These are phyloP conservation scores for Drosophila stalkeri DNA, from an alignment of 2,888 invertebrate genomes.

Conservation along the genomic window DNA sequence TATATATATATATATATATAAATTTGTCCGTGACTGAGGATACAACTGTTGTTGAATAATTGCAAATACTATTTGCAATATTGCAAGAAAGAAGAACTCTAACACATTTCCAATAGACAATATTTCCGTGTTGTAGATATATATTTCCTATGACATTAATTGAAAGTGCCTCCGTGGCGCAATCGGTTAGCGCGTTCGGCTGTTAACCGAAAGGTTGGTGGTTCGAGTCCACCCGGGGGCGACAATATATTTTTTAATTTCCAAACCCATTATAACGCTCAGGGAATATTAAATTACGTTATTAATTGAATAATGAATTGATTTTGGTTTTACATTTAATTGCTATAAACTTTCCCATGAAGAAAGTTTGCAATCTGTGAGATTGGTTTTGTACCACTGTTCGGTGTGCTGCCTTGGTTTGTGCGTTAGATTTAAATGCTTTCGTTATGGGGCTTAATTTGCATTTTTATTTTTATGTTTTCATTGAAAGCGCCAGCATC, in stretches of 20 bases:
- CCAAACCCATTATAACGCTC: too few relatives aligned
- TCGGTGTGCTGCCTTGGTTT: constrained; percentile 26
- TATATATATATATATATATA: too few relatives aligned
- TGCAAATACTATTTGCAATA: neutral
- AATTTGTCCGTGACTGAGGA: too few relatives aligned
- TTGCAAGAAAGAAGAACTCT: too few relatives aligned
- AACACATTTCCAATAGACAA: neutral
- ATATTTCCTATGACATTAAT: too few relatives aligned
- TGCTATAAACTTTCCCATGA: too few relatives aligned
- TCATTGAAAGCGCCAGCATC: constrained; percentile 83
- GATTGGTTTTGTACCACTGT: constrained; percentile 46
- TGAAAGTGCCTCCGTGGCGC: constrained; percentile 90
- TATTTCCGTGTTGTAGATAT: neutral
- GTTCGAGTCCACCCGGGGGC: constrained; percentile 99
- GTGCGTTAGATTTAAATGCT: constrained; percentile 82
- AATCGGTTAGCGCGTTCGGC: constrained; percentile 99
- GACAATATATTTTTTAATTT: constrained; percentile 71
- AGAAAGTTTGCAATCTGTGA: too few relatives aligned
- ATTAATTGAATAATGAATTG: too few relatives aligned
- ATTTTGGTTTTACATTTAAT: too few relatives aligned
- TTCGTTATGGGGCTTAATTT: constrained; percentile 81
- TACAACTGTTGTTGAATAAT: neutral
- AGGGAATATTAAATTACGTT: too few relatives aligned
- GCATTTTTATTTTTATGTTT: constrained; percentile 85
- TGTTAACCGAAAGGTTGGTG: constrained; percentile 99